Percentiles rank a stretch among this genome's conserved stretches.
phyloP scores from a whole-genome alignment of 2,113 vertebrate species.

The Meleagris gallopavo region DNA sequence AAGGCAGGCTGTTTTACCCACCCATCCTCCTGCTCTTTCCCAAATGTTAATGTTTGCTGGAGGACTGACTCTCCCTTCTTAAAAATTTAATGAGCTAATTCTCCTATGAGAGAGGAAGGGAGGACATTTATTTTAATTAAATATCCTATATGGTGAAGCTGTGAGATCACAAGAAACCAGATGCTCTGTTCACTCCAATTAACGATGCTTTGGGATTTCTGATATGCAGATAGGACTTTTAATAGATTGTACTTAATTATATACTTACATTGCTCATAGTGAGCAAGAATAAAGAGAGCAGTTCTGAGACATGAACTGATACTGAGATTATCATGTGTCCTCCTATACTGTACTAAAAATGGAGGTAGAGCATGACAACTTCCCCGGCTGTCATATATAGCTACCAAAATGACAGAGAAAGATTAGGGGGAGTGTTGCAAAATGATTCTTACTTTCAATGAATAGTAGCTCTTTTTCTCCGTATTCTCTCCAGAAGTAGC shows the following conservation, averaged over 20 bases:
- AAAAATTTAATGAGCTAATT: constrained; percentile 34
- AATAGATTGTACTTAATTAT: constrained; percentile 33
- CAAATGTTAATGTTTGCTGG: constrained; percentile 57
- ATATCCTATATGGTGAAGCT: not conserved
- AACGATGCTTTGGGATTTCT: constrained; percentile 48
- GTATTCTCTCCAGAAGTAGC: not conserved
- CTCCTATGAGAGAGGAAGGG: not conserved
- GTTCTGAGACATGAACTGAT: not conserved
- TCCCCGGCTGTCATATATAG: not conserved
- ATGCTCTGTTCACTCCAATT: constrained; percentile 44
- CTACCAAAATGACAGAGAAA: not conserved
- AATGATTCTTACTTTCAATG: not conserved
- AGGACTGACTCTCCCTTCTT: constrained; percentile 24
- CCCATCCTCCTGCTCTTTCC: not conserved
- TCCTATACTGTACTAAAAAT: not conserved
- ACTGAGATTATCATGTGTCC: not conserved
- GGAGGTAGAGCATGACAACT: not conserved
- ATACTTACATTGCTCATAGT: not conserved
- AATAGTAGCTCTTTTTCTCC: not conserved
- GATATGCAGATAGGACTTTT: constrained; percentile 39
- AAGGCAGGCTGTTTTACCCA: not conserved
- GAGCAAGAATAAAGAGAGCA: not conserved
- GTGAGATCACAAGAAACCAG: constrained; percentile 40
- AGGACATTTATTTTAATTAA: constrained; percentile 34
- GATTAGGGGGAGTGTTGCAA: not conserved